phyloP scores from a whole-genome alignment of 2,888 invertebrate genomes.

The Eurytoma adleriae region DNA sequence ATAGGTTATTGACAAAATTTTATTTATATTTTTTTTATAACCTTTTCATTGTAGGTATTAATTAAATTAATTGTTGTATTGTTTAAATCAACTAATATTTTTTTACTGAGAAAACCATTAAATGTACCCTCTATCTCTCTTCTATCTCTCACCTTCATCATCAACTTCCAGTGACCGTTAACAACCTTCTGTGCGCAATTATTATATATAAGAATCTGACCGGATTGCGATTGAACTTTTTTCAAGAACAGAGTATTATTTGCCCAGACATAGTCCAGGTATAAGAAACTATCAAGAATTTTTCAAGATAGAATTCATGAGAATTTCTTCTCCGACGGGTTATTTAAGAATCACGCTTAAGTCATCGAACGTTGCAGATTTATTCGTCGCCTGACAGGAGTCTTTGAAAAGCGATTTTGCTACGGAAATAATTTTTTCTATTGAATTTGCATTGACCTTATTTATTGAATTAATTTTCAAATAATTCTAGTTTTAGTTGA shows the following conservation, averaged over 20 bases:
- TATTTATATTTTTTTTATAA: too few relatives aligned
- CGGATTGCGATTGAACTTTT: background rate
- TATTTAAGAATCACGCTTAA: constrained; percentile 14
- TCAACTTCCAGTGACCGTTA: constrained; percentile 35
- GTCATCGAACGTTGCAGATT: constrained; percentile 39
- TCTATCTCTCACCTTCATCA: background rate
- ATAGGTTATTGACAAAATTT: too few relatives aligned
- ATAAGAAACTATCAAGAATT: constrained; percentile 30
- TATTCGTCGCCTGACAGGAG: constrained; percentile 36
- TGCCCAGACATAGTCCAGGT: background rate
- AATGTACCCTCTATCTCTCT: too few relatives aligned
- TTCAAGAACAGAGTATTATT: background rate
- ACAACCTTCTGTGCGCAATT: constrained; percentile 21
- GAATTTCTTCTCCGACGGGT: background rate
- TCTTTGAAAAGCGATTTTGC: constrained; percentile 13
- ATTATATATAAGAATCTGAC: constrained; percentile 8
- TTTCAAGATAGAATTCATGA: constrained; percentile 16
- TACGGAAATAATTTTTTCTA: too few relatives aligned
- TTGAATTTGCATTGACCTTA: too few relatives aligned
- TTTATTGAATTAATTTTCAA: too few relatives aligned
- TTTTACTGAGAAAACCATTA: too few relatives aligned
- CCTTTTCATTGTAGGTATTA: too few relatives aligned
- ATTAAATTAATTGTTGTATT: too few relatives aligned
- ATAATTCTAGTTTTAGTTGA: too few relatives aligned
- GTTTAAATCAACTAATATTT: too few relatives aligned